These are phyloP conservation scores for Mustelus asterias DNA, from an alignment of 2,113 vertebrate species.

Conservation along the genomic window DNA sequence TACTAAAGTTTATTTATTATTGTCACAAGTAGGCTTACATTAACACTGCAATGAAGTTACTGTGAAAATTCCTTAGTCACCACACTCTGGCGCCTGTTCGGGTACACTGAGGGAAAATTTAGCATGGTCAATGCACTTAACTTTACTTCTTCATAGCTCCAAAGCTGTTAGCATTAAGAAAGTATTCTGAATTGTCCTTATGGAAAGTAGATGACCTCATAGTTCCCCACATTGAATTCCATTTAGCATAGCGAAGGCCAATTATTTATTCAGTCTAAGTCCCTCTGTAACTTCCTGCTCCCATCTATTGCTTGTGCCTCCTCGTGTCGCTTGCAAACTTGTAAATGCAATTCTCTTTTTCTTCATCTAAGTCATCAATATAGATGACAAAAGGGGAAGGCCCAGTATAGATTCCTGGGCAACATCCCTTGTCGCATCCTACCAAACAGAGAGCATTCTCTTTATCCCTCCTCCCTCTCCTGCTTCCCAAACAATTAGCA, in stretches of 20 bases:
- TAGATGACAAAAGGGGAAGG: background rate
- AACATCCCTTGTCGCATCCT: background rate
- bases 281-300: background rate
- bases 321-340: background rate
- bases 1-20: too few relatives aligned
- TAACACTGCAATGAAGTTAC: too few relatives aligned
- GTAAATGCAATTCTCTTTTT: background rate
- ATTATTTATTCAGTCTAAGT: too few relatives aligned
- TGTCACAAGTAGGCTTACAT: too few relatives aligned
- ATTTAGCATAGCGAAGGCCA: too few relatives aligned
- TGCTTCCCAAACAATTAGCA: background rate
- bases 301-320: background rate
- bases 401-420: background rate
- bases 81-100: too few relatives aligned
- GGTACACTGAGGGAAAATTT: too few relatives aligned
- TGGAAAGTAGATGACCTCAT: too few relatives aligned
- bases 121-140: too few relatives aligned
- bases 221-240: too few relatives aligned
- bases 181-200: background rate
- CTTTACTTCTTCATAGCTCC: background rate
- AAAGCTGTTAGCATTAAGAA: background rate
- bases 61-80: too few relatives aligned
- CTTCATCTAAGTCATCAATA: background rate
- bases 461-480: background rate
- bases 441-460: background rate